Evolutionary conservation across 2,113 vertebrate species (phyloP), one percentile per base, ranked within the genome.

Genomic region (Meleagris gallopavo): DNA sequence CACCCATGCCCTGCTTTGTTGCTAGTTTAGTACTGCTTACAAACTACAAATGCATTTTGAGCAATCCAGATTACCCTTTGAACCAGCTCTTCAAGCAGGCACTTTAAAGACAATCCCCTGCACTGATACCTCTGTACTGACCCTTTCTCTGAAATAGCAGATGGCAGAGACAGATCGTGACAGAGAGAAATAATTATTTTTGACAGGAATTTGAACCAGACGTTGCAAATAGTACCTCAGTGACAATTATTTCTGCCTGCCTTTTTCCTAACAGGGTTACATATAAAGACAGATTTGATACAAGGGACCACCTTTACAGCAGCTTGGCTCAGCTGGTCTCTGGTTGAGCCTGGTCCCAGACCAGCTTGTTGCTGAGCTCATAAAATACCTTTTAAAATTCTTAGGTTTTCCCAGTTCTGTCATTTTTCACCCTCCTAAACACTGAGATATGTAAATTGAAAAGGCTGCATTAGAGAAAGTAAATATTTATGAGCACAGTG

Each of bases 401-500:
- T 34, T 82, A 30, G 11, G 25, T 86, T 94, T 94, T 88, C 89
- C 95, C 83, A 81, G 32, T 61, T 90, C 90, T 91, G 3, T 94
- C 89, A 74, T 78, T 91, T 94, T 71, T 92, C 78, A 92, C 22
- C 82, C 24, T 95, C 30, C 34, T 66, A 92, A 91, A 70, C 40
- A 48, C 25, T 52, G 34, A 86, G 40, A 90, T 70, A 91, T 79
- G 48, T 85, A 88, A 84, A 94, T 94, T 94, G 50, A 82, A 89
- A 93, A 86, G 71, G 64, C 84, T 66, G 14, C 36, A 24, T 97
- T 94, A 90, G 67, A n/a, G 66, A 91, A 93, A 58, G 83, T 86
- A 93, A 95, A 96, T 97, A 96, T 95, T 90, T 87, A 91, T 93
- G 40, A 96, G 85, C 43, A 13, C 45, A 24, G 67, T 41, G 22